Conservation (phyloP, 1,140 invertebrate species). For the Sitophilus oryzae region DNA sequence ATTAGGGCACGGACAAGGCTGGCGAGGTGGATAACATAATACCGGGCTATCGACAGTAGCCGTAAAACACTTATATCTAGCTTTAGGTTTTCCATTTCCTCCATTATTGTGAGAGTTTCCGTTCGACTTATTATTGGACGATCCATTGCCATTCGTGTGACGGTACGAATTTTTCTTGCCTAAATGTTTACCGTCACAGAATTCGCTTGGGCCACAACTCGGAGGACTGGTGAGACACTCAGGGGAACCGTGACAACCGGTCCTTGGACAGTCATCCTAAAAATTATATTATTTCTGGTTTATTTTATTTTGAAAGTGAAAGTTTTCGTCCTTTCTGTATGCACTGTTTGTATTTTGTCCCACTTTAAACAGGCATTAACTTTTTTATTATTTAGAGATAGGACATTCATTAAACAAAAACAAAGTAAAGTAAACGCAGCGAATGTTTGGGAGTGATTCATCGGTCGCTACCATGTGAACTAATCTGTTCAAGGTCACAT, state of each 20-base stretch:
- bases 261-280: conserved; percentile 59
- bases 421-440: too few relatives aligned
- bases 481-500: too few relatives aligned
- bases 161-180: conserved; percentile 24
- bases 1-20: neutral
- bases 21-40: conserved; percentile 7
- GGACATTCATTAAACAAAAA: too few relatives aligned
- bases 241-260: conserved; percentile 61
- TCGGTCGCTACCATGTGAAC: too few relatives aligned
- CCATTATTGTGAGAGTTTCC: neutral
- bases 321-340: too few relatives aligned
- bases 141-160: conserved; percentile 3
- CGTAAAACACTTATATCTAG: conserved; percentile 25
- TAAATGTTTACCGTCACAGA: conserved; percentile 37
- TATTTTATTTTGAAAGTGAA: too few relatives aligned
- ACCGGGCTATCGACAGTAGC: conserved; percentile 18
- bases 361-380: too few relatives aligned
- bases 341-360: too few relatives aligned
- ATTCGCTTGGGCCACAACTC: conserved; percentile 38
- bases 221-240: conserved; percentile 48
- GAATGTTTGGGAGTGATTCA: too few relatives aligned
- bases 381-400: too few relatives aligned
- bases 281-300: too few relatives aligned
- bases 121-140: neutral
- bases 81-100: neutral